Evolutionary conservation across 2,797 vertebrate genomes (phyloP), one percentile per base, ranked within the genome.

Genomic region (Fistularia tabacaria): DNA sequence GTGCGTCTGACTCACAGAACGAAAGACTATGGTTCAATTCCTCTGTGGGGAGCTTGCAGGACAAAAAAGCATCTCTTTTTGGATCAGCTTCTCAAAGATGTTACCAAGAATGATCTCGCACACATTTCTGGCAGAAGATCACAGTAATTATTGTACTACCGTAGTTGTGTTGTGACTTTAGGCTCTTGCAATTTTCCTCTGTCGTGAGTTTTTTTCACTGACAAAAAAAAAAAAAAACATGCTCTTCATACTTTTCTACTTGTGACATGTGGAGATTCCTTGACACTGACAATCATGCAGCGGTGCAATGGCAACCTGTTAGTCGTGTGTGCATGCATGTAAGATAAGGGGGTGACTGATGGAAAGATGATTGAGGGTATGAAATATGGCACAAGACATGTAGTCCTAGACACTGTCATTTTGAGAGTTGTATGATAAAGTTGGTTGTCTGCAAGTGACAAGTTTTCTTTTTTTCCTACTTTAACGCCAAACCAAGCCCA

Each of bases 251-350:
- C 73, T 38, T 72, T 66, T 61, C 59, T 41, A 41, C 60, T 78
- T 53, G 74, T 74, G 76, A 80, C 69, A 67, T 49, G 72, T 60
- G 65, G 65, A 80, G 73, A 85, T 85, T 80, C 73, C 73, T 81
- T 77, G 82, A 82, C 60, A 76, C 62, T 77, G 78, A 73, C 81
- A 78, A 77, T 79, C 78, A 72, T 53, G 80, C 53, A 48, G 65
- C 67, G 62, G 58, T 45, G 59, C 85, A 81, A 78, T 84, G 83
- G 85, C 83, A 89, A 86, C 78, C 81, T 85, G 77, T 86, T 86
- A 84, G 79, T 69, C 58, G 50, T 38, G 64, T 43, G 59, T 54
- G 57, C 57, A n/a, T n/a, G 39, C 59, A 3, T 59, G 54, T 42
- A 50, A 42, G 72, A 66, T 61, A 64, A 10, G 64, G 71, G 64